These are phyloP conservation scores for Abrostola triplasia DNA, from an alignment of 2,888 invertebrate species.

Conservation along the genomic window DNA sequence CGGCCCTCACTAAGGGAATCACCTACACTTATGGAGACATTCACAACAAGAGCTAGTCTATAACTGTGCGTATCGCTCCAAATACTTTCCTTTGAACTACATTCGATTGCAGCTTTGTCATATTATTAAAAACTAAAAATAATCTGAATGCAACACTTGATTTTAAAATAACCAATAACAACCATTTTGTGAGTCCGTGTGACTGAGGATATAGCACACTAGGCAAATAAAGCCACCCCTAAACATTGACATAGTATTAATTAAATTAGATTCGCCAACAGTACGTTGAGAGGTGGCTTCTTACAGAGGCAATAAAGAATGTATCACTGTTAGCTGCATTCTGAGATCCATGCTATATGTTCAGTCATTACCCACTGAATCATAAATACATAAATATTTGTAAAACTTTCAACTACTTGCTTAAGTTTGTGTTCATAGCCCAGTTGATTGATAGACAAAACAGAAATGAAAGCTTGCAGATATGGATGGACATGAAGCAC, in stretches of 20 bases:
- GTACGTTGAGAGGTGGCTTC: conserved; percentile 59
- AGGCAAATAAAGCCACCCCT: conserved; percentile 68
- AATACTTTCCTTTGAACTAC: conserved; percentile 84
- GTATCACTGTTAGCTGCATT: conserved; percentile 83
- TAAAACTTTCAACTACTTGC: conserved; percentile 73
- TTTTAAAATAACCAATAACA: conserved; percentile 83
- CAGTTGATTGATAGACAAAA: conserved; percentile 74
- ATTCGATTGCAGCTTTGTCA: conserved; percentile 84
- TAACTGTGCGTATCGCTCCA: conserved; percentile 85
- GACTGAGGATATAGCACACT: conserved; percentile 84
- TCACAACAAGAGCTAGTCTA: conserved; percentile 79
- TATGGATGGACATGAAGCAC: conserved; percentile 72
- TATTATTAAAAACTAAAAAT: conserved; percentile 82
- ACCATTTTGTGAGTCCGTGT: conserved; percentile 83
- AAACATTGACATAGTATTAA: conserved; percentile 51
- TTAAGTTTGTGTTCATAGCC: conserved; percentile 83
- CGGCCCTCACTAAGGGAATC: conserved; percentile 64
- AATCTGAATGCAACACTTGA: conserved; percentile 86
- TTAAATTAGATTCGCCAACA: conserved; percentile 52
- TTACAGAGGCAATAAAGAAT: conserved; percentile 68
- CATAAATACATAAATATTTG: conserved; percentile 79
- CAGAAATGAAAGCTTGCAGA: conserved; percentile 65
- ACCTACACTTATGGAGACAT: conserved; percentile 67
- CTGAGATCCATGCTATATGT: conserved; percentile 87
- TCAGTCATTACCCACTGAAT: conserved; percentile 85